Percentiles rank a stretch among this genome's conserved stretches.
These are phyloP conservation scores for Hirtodrosophila histrioides DNA, from an alignment of 2,888 invertebrate genomes.

Conservation along the genomic window DNA sequence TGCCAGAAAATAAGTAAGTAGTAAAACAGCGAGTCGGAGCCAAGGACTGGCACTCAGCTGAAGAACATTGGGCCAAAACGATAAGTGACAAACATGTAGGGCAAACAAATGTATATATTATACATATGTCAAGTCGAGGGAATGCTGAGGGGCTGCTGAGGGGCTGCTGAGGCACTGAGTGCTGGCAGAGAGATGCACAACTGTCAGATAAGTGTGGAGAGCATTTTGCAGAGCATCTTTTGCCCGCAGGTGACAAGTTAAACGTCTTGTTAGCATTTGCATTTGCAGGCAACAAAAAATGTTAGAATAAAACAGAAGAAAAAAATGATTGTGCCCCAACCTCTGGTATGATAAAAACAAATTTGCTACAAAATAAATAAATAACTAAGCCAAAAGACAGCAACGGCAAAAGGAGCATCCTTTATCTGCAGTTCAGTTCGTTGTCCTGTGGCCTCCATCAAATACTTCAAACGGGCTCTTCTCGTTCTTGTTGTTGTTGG, in stretches of 20 bases:
- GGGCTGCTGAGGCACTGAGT: conserved; percentile 10
- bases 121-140: conserved; percentile 19
- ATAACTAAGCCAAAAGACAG: conserved; percentile 51
- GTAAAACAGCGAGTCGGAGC: conserved; percentile 28
- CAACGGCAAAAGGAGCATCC: conserved; percentile 34
- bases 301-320: conserved; percentile 27
- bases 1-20: conserved; percentile 14
- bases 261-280: conserved; percentile 78
- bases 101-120: conserved; percentile 75
- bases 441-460: conserved; percentile 25
- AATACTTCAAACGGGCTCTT: conserved; percentile 70
- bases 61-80: conserved; percentile 63
- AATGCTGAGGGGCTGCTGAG: not conserved
- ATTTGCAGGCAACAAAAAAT: conserved; percentile 24
- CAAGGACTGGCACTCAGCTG: conserved; percentile 44
- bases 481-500: conserved; percentile 35
- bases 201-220: conserved; percentile 75
- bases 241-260: conserved; percentile 80
- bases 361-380: conserved; percentile 55
- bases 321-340: conserved; percentile 12
- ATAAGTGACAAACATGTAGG: conserved; percentile 78
- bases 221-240: conserved; percentile 59
- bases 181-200: conserved; percentile 70
- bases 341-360: conserved; percentile 32
- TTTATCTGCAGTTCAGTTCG: conserved; percentile 66